Conservation (phyloP, 2,888 invertebrate genomes). For the Caenorhabditis wallacei region DNA sequence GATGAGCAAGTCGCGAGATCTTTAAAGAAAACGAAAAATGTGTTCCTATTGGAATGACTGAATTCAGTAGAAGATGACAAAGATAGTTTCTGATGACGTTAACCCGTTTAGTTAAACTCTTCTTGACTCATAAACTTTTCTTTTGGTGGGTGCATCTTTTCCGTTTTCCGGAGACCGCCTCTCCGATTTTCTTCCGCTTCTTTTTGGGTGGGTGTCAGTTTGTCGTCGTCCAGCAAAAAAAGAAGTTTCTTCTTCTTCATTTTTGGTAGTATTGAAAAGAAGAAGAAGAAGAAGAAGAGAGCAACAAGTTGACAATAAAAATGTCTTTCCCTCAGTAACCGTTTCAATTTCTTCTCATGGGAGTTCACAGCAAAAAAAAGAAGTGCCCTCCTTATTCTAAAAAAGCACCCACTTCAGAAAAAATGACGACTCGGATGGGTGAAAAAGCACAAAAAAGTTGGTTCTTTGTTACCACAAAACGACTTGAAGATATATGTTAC, state of each 20-base stretch:
- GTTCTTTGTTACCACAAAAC: slow-evolving; percentile 5
- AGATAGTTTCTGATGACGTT: slow-evolving; percentile 37
- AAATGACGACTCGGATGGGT: slow-evolving; percentile 44
- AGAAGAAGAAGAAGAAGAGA: too few species aligned
- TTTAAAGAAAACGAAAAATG: background rate
- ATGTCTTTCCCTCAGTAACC: slow-evolving; percentile 36
- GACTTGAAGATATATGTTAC: slow-evolving; percentile 48
- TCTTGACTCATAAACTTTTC: slow-evolving; percentile 58
- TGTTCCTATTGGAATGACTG: background rate
- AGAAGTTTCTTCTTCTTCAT: slow-evolving; percentile 57
- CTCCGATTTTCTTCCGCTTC: slow-evolving; percentile 21
- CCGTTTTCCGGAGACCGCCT: slow-evolving; percentile 40
- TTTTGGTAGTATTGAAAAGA: slow-evolving; percentile 54
- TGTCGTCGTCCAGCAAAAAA: slow-evolving; percentile 39
- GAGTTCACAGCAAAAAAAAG: slow-evolving; percentile 15
- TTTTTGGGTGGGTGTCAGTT: slow-evolving; percentile 51
- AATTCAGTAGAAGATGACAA: background rate
- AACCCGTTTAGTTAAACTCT: slow-evolving; percentile 39
- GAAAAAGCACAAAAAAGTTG: slow-evolving; percentile 39
- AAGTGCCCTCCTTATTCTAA: slow-evolving; percentile 15
- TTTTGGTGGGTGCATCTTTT: slow-evolving; percentile 20
- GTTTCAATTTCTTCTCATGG: slow-evolving; percentile 42
- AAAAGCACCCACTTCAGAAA: slow-evolving; percentile 27
- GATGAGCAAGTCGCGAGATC: slow-evolving; percentile 24
- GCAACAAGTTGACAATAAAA: slow-evolving; percentile 65